Conservation (phyloP, 23 tunicate species). For the Oikopleura vanhoeffeni region DNA sequence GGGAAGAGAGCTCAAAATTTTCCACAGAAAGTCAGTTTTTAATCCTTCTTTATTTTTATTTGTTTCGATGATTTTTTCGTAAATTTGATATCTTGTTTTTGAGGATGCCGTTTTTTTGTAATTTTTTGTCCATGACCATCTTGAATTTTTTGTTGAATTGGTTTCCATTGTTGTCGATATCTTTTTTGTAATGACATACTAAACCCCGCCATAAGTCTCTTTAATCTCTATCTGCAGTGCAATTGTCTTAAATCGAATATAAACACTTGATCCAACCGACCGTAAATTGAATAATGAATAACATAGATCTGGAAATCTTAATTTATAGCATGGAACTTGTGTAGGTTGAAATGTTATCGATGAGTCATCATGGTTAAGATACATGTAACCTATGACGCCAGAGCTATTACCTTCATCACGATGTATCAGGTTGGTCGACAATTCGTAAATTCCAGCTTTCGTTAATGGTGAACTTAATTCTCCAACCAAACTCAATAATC, state of each 20-base stretch:
- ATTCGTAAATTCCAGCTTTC: neutral
- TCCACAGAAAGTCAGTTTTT: neutral
- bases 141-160: neutral
- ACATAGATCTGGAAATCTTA: neutral
- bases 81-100: neutral
- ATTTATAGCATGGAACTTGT: neutral
- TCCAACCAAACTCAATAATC: neutral
- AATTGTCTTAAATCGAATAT: neutral
- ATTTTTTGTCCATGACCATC: neutral
- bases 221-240: neutral
- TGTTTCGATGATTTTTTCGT: neutral
- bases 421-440: neutral
- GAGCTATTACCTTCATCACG: too few species aligned
- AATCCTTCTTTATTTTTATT: neutral
- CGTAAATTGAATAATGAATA: neutral
- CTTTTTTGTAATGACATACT: neutral
- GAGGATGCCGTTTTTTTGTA: neutral
- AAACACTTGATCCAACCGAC: neutral
- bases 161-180: neutral
- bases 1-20: neutral
- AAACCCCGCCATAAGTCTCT: neutral
- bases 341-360: neutral
- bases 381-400: too few species aligned
- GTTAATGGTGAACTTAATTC: too few species aligned
- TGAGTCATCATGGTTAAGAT: neutral